These are phyloP conservation scores for Pseudomyrmex gracilis DNA, from an alignment of 1,140 invertebrate species.

Conservation along the genomic window DNA sequence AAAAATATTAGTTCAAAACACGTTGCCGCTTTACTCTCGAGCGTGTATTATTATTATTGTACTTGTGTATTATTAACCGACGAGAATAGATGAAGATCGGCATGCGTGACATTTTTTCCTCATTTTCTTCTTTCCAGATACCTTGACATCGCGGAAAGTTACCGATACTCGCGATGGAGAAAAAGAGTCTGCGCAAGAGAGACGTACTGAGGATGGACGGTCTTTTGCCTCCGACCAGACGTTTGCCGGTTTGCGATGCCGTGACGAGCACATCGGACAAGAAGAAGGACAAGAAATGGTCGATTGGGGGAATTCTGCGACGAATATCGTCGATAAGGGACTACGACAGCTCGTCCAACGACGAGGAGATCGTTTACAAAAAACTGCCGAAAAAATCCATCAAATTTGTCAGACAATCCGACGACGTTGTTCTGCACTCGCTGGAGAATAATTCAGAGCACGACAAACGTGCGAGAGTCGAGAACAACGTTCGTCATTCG, in stretches of 20 bases:
- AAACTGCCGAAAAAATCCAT: conserved; percentile 31
- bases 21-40: too few species aligned
- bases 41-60: too few species aligned
- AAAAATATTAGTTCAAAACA: too few species aligned
- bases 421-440: conserved; percentile 55
- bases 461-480: not conserved
- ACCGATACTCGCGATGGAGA: conserved; percentile 60
- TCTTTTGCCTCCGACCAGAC: conserved; percentile 66
- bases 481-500: conserved; percentile 10
- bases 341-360: conserved; percentile 69
- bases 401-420: conserved; percentile 21
- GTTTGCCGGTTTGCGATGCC: conserved; percentile 61
- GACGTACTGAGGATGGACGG: conserved; percentile 71
- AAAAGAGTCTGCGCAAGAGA: conserved; percentile 59
- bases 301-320: conserved; percentile 65
- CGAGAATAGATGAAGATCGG: too few species aligned
- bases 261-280: conserved; percentile 55
- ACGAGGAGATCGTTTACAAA: conserved; percentile 71
- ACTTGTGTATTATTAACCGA: too few species aligned
- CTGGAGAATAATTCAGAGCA: conserved; percentile 41
- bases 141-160: conserved; percentile 2
- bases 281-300: conserved; percentile 72
- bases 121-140: conserved; percentile 42
- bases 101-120: not conserved
- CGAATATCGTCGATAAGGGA: conserved; percentile 68